These are phyloP conservation scores for Barbus barbus DNA, from an alignment of 2,113 vertebrate species.

Conservation along the genomic window DNA sequence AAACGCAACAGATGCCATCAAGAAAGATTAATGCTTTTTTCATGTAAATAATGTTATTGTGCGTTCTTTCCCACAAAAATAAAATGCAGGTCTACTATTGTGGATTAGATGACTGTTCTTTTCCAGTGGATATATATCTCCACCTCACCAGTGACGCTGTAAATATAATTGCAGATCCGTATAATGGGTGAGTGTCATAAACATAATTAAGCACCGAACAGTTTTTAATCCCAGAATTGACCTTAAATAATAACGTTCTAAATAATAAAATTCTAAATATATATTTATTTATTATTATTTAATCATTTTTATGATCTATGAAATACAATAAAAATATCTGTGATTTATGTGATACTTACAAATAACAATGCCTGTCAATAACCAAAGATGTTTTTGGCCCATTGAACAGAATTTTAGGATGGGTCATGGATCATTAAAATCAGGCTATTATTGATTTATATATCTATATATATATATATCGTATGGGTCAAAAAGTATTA, in stretches of 20 bases:
- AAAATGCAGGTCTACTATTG: constrained; percentile 69
- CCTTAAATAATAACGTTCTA: neutral
- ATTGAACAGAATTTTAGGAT: no score
- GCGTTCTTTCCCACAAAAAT: neutral
- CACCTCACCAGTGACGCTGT: constrained; percentile 59
- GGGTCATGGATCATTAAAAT: no score
- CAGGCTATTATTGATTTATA: no score
- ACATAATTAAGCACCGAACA: neutral
- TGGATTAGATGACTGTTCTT: constrained; percentile 71
- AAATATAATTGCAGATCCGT: constrained; percentile 76
- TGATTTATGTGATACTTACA: no score
- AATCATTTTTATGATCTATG: no score
- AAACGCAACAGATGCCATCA: neutral
- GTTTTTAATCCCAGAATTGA: neutral
- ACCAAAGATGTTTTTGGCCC: no score
- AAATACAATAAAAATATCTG: no score
- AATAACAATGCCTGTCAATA: no score
- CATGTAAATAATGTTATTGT: neutral
- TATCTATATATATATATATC: neutral
- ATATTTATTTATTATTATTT: no score
- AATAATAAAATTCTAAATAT: no score
- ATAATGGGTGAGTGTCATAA: constrained; percentile 73
- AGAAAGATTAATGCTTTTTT: neutral
- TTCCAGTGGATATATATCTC: constrained; percentile 66
- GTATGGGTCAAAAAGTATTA: no score